These are phyloP conservation scores for Camponotus fellah DNA, from an alignment of 2,888 invertebrate genomes.

Conservation along the genomic window DNA sequence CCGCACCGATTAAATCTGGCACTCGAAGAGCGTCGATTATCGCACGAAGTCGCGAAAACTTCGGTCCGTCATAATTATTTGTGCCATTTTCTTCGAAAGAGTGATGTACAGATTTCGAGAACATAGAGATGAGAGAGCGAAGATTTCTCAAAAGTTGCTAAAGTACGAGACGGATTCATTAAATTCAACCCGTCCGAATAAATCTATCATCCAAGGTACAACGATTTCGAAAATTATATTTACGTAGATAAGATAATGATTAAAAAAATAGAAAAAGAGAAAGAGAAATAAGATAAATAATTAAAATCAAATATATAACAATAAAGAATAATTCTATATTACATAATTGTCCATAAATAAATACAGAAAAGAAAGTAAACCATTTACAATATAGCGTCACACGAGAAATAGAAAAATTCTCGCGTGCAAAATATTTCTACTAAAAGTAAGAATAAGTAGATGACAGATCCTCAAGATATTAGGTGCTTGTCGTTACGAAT, in stretches of 20 bases:
- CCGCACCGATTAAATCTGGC: conserved; percentile 45
- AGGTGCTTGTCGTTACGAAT: background rate
- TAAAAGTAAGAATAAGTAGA: conserved; percentile 1
- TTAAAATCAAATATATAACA: background rate
- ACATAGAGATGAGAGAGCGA: background rate
- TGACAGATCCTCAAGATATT: background rate
- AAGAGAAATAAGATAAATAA: background rate
- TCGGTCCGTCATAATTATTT: conserved; percentile 47
- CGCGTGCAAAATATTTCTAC: background rate
- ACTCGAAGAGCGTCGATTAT: conserved; percentile 51
- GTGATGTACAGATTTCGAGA: conserved; percentile 25
- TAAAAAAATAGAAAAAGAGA: background rate
- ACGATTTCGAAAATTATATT: background rate
- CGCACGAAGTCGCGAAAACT: conserved; percentile 43
- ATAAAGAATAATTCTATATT: background rate
- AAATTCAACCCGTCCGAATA: conserved; percentile 11
- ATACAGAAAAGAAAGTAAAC: background rate
- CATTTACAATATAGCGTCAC: background rate
- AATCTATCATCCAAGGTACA: background rate
- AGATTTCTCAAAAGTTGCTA: conserved; percentile 5
- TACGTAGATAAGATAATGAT: background rate
- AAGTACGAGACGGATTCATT: conserved; percentile 26
- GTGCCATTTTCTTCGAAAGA: conserved; percentile 32
- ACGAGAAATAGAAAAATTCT: background rate
- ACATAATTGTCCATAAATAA: background rate